Conservation (phyloP, 2,888 invertebrate genomes). For the Microplitis deprimator region DNA sequence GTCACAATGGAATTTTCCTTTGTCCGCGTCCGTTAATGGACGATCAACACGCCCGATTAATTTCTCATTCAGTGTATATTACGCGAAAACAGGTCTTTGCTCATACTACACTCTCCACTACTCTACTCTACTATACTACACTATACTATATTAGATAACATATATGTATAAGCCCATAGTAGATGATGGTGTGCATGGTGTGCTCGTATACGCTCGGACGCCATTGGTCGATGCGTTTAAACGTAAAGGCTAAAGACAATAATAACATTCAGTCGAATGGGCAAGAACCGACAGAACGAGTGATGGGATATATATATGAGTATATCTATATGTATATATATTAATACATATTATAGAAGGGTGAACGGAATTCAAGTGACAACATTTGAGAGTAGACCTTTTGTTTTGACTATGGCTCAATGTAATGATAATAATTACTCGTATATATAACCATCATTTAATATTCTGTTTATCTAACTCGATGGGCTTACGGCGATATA, state of each 20-base stretch:
- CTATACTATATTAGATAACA: slow-evolving; percentile 16
- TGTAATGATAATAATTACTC: slow-evolving; percentile 44
- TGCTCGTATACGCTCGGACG: slow-evolving; percentile 44
- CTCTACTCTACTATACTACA: neutral
- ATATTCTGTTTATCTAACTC: slow-evolving; percentile 35
- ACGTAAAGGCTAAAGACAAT: slow-evolving; percentile 54
- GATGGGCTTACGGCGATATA: slow-evolving; percentile 16
- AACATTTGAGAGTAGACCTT: slow-evolving; percentile 37
- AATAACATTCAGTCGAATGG: slow-evolving; percentile 51
- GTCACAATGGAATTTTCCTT: slow-evolving; percentile 42
- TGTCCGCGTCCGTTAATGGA: slow-evolving; percentile 51
- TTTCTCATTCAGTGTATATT: slow-evolving; percentile 54
- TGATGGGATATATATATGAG: slow-evolving; percentile 11
- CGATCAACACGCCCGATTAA: slow-evolving; percentile 57
- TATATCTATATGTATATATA: slow-evolving; percentile 5
- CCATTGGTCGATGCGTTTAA: slow-evolving; percentile 47
- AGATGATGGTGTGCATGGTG: neutral
- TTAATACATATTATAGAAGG: slow-evolving; percentile 19
- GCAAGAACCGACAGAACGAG: slow-evolving; percentile 10
- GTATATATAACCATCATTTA: slow-evolving; percentile 31
- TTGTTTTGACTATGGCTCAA: slow-evolving; percentile 38
- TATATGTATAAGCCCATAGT: neutral
- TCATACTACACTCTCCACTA: slow-evolving; percentile 2
- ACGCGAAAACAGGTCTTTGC: slow-evolving; percentile 38
- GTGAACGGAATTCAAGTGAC: slow-evolving; percentile 36